Percentiles rank a stretch among this genome's conserved stretches.
phyloP scores from a whole-genome alignment of 2,888 invertebrate species.

The Isotomurus palustris region DNA sequence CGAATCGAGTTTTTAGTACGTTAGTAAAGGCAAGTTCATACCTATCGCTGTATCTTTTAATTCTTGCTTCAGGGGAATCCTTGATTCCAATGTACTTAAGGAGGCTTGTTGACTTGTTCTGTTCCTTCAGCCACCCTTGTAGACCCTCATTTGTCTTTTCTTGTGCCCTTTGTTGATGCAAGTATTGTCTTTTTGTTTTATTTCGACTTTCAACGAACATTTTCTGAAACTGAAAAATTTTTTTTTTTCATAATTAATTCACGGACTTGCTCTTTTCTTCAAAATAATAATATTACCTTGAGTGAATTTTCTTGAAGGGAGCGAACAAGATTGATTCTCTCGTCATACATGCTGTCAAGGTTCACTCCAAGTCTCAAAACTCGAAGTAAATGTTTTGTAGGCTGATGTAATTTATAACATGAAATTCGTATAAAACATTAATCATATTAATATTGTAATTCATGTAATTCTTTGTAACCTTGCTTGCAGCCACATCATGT shows the following conservation, averaged over 20 bases:
- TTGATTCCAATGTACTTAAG: neutral
- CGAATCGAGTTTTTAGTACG: neutral
- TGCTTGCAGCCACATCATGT: conserved; percentile 34
- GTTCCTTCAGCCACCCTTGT: neutral
- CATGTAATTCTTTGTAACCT: conserved; percentile 16
- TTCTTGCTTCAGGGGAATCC: neutral
- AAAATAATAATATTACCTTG: conserved; percentile 13
- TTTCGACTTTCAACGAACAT: conserved; percentile 25
- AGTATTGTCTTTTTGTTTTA: conserved; percentile 15
- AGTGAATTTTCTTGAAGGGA: conserved; percentile 24
- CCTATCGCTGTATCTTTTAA: neutral
- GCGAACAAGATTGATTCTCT: conserved; percentile 26
- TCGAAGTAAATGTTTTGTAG: conserved; percentile 35
- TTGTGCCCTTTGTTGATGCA: conserved; percentile 6
- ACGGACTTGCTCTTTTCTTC: too few species aligned
- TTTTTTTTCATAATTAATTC: neutral
- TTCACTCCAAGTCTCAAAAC: conserved; percentile 31
- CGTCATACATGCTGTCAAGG: conserved; percentile 34
- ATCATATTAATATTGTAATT: neutral
- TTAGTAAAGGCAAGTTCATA: neutral
- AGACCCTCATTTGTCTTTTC: conserved; percentile 21
- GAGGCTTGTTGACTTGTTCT: conserved; percentile 1
- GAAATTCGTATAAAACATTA: conserved; percentile 2
- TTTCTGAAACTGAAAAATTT: conserved; percentile 28
- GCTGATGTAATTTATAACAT: conserved; percentile 20